Conservation (phyloP, 2,113 vertebrate genomes). For the Oostethus manadensis region DNA sequence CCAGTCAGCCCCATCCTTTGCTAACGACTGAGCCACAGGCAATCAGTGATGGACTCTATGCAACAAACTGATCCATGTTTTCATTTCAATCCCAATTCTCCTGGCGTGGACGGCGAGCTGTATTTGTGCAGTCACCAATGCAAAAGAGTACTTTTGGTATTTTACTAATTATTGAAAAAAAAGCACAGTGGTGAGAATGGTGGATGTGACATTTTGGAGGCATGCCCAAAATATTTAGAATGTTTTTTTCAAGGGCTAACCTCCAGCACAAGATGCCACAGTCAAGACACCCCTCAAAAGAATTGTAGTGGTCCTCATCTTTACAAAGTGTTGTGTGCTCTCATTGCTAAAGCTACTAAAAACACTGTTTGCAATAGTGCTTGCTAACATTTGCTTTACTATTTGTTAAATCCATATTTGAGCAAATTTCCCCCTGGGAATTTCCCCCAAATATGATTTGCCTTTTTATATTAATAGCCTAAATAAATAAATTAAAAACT, state of each 20-base stretch:
- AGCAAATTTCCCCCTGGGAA: too few relatives aligned
- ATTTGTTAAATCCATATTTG: not conserved
- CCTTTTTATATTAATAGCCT: constrained; percentile 55
- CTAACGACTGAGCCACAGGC: constrained; percentile 15
- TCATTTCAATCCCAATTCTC: not conserved
- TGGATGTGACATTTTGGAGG: not conserved
- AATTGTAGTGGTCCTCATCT: constrained; percentile 2
- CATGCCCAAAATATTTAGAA: constrained; percentile 5
- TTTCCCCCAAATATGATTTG: constrained; percentile 36
- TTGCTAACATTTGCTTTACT: constrained; percentile 28
- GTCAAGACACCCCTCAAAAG: constrained; percentile 14
- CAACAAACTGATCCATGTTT: constrained; percentile 28
- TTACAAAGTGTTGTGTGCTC: constrained; percentile 15
- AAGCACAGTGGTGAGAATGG: constrained; percentile 26
- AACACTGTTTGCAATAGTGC: constrained; percentile 33
- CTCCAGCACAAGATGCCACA: constrained; percentile 20
- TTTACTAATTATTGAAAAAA: constrained; percentile 37
- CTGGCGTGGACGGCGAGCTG: not conserved
- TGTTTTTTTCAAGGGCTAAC: constrained; percentile 52
- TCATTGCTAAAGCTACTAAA: constrained; percentile 18
- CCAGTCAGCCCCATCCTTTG: not conserved
- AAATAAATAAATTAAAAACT: constrained; percentile 12
- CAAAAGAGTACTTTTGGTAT: constrained; percentile 15
- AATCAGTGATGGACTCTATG: constrained; percentile 47
- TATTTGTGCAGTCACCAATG: not conserved